These are phyloP conservation scores for Drosophila punjabiensis DNA, from an alignment of 1,140 invertebrate genomes.

Conservation along the genomic window DNA sequence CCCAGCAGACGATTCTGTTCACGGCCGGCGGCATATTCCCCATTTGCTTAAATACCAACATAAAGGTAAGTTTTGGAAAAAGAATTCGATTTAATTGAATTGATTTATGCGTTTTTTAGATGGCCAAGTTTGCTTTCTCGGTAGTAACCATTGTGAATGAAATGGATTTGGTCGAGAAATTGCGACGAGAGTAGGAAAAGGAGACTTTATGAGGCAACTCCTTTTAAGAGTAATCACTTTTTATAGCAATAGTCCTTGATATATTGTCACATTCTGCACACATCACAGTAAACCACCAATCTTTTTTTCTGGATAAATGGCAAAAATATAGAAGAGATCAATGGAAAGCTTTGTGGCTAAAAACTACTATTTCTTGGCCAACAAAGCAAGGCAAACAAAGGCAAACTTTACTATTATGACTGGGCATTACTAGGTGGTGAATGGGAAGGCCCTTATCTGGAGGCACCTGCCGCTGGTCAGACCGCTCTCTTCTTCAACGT, in stretches of 20 bases:
- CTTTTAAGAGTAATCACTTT: too few species aligned
- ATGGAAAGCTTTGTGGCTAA: not conserved
- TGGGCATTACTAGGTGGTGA: not conserved
- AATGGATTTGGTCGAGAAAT: constrained; percentile 36
- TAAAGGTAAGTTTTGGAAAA: constrained; percentile 16
- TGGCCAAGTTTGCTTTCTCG: constrained; percentile 53
- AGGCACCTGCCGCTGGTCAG: constrained; percentile 3
- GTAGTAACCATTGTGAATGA: constrained; percentile 41
- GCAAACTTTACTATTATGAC: constrained; percentile 1
- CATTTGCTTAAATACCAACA: constrained; percentile 37
- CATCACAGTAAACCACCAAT: not conserved
- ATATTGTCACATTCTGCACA: not conserved
- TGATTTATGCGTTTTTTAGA: not conserved
- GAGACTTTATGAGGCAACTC: not conserved
- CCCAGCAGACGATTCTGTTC: constrained; percentile 29
- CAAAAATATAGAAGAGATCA: not conserved
- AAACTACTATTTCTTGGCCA: not conserved
- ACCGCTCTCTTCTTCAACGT: not conserved
- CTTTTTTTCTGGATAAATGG: not conserved
- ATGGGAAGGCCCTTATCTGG: constrained; percentile 13
- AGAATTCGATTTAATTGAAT: not conserved
- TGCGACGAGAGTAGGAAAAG: constrained; percentile 10
- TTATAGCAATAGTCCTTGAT: not conserved
- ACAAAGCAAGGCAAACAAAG: not conserved
- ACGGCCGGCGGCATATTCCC: constrained; percentile 41